Evolutionary conservation across 2,888 invertebrate genomes (phyloP).

Genomic region (Drosophila niveifrons): DNA sequence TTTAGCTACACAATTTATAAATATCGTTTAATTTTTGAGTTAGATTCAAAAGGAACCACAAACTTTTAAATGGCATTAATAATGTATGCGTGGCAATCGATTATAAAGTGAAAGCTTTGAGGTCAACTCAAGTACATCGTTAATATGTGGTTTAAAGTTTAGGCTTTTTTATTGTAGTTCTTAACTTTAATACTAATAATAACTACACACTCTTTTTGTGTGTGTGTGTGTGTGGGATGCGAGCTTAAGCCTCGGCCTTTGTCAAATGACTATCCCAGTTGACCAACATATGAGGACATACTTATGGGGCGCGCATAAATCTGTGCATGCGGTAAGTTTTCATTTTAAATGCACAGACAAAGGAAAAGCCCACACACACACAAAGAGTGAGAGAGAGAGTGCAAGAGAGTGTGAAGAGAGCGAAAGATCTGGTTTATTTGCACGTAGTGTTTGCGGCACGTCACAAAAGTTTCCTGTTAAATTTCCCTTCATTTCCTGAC

Average conservation of each 20-base stretch:
- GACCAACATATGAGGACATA: constrained; percentile 7
- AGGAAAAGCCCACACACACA: not conserved
- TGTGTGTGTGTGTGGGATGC: not conserved
- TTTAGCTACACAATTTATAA: not conserved
- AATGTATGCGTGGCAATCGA: not conserved
- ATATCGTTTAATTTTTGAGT: not conserved
- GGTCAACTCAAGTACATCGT: not conserved
- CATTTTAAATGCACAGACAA: constrained; percentile 46
- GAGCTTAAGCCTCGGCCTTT: constrained; percentile 28
- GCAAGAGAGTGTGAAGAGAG: not conserved
- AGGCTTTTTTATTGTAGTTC: not conserved
- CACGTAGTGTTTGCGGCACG: constrained; percentile 73
- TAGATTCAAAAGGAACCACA: not conserved
- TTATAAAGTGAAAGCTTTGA: not conserved
- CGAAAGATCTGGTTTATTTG: constrained; percentile 52
- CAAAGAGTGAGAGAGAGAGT: not conserved
- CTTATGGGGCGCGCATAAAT: constrained; percentile 7
- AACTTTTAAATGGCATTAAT: not conserved
- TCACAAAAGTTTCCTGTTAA: constrained; percentile 80
- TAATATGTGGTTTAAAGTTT: not conserved
- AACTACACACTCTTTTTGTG: not conserved
- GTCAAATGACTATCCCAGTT: constrained; percentile 46
- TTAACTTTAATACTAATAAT: constrained; percentile 5
- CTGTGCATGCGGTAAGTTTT: constrained; percentile 43
- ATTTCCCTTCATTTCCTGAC: constrained; percentile 80